Percentiles rank a stretch among this genome's conserved stretches.
These are phyloP conservation scores for Brienomyrus brachyistius DNA, from an alignment of 2,113 vertebrate species.

Conservation along the genomic window DNA sequence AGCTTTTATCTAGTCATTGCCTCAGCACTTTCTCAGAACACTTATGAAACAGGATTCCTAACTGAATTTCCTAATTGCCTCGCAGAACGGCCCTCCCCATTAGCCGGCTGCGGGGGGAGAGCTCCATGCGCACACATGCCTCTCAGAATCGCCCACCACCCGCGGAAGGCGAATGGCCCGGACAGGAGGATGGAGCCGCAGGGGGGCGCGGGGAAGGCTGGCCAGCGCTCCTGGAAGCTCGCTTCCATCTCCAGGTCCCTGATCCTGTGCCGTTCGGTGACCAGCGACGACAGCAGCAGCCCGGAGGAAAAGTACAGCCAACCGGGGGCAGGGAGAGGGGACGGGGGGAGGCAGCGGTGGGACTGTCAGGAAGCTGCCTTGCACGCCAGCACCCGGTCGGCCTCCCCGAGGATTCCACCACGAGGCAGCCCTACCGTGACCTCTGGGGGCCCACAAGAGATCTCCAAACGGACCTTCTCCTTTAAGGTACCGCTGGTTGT, in stretches of 20 bases:
- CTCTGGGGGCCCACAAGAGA: conserved; percentile 31
- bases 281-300: conserved; percentile 67
- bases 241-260: conserved; percentile 80
- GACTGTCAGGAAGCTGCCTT: conserved; percentile 31
- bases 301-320: conserved; percentile 63
- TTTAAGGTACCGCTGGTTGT: conserved; percentile 65
- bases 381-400: conserved; percentile 1
- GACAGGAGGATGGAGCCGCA: conserved; percentile 73
- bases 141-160: conserved; percentile 54
- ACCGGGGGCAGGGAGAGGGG: conserved; percentile 39
- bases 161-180: conserved; percentile 54
- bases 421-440: neutral
- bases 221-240: conserved; percentile 67
- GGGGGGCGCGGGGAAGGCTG: conserved; percentile 43
- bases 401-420: neutral
- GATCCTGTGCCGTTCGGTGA: conserved; percentile 75
- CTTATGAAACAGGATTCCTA: conserved; percentile 45
- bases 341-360: conserved; percentile 42
- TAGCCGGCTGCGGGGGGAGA: conserved; percentile 47
- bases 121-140: conserved; percentile 49
- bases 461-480: conserved; percentile 60
- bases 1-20: conserved; percentile 40
- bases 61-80: conserved; percentile 65
- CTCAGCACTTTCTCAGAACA: conserved; percentile 51
- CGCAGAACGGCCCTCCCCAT: conserved; percentile 59